These are phyloP conservation scores for Isurus oxyrinchus DNA, from an alignment of 2,113 vertebrate genomes.

Conservation along the genomic window DNA sequence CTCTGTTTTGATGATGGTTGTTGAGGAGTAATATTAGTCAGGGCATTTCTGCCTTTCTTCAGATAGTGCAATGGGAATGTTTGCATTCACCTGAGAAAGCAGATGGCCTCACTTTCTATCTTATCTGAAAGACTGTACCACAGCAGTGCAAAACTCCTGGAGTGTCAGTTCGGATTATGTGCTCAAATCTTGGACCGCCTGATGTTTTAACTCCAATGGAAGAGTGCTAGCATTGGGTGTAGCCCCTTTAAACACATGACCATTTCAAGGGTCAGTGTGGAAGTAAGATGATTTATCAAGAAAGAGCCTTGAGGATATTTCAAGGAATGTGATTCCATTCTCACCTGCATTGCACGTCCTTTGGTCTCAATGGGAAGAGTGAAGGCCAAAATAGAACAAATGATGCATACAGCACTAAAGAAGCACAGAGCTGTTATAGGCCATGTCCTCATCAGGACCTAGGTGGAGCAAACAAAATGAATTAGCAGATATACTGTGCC, in stretches of 20 bases:
- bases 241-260: neutral
- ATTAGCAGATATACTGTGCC: neutral
- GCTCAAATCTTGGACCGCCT: neutral
- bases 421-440: slow-evolving; percentile 70
- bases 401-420: slow-evolving; percentile 63
- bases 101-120: neutral
- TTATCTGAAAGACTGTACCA: neutral
- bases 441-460: slow-evolving; percentile 81
- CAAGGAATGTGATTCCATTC: neutral
- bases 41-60: neutral
- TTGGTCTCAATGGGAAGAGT: slow-evolving; percentile 86
- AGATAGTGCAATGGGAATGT: neutral
- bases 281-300: neutral
- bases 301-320: neutral
- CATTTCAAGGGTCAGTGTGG: neutral
- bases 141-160: neutral
- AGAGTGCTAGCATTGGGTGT: neutral
- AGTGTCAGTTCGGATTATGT: neutral
- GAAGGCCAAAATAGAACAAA: slow-evolving; percentile 67
- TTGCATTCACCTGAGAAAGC: neutral
- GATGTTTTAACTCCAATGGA: neutral
- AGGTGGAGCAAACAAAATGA: neutral
- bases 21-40: neutral
- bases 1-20: neutral
- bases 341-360: slow-evolving; percentile 80